A percentile compares a stretch with the other conserved stretches of the same genome.
Conservation (phyloP, 1,140 invertebrate species). For the Stegodyphus mimosarum region DNA sequence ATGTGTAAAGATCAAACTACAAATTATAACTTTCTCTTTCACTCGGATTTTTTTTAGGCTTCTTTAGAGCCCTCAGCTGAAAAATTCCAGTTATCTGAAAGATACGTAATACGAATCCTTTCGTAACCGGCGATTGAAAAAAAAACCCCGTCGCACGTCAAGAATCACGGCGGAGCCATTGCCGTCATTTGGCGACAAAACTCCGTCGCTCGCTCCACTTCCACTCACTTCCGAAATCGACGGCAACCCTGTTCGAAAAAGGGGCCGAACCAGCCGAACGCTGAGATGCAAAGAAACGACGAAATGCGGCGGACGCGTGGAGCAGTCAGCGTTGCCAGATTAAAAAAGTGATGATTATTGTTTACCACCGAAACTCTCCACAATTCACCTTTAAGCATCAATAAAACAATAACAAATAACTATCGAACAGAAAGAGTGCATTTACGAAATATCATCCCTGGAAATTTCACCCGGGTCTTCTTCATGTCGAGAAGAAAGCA, state of each 20-base stretch:
- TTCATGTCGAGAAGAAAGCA: conserved; percentile 54
- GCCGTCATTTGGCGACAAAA: conserved; percentile 18
- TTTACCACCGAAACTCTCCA: neutral
- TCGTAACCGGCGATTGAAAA: no score
- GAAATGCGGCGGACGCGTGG: conserved; percentile 19
- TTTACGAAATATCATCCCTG: neutral
- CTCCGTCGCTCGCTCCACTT: neutral
- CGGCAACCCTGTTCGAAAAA: conserved; percentile 40
- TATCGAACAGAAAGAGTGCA: neutral
- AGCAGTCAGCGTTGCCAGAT: neutral
- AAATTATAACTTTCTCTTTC: no score
- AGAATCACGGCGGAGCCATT: neutral
- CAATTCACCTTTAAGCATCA: neutral
- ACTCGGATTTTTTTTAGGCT: no score
- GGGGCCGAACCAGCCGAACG: conserved; percentile 19
- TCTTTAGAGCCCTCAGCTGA: no score
- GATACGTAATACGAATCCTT: no score
- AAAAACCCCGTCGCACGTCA: no score
- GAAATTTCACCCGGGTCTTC: no score
- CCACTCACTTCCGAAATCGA: neutral
- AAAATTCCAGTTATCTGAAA: no score
- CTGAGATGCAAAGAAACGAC: conserved; percentile 31
- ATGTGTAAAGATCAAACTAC: no score
- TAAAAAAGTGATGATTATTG: neutral
- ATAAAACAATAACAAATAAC: neutral